Evolutionary conservation across 2,113 vertebrate species (phyloP).

Genomic region (Gopherus evgoodei): DNA sequence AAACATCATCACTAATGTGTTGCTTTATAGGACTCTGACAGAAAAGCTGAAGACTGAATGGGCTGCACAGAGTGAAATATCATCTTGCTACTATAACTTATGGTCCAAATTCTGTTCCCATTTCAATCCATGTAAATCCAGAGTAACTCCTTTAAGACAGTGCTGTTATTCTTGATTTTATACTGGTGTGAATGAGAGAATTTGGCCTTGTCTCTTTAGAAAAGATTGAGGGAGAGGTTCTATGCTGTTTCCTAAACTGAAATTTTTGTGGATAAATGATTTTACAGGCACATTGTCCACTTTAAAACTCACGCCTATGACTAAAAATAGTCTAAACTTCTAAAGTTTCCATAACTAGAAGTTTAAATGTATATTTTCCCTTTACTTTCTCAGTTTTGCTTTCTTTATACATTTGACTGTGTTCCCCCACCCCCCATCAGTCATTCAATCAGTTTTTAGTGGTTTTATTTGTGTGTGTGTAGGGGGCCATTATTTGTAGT

Average conservation of each 20-base stretch:
- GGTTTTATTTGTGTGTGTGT: accelerated
- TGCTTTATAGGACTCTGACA: neutral
- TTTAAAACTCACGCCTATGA: neutral
- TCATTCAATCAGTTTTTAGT: constrained; percentile 12
- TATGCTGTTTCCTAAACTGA: neutral
- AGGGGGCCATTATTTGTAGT: neutral
- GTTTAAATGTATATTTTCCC: neutral
- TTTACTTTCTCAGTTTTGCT: neutral
- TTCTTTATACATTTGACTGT: neutral
- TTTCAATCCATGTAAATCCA: neutral
- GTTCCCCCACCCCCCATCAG: neutral
- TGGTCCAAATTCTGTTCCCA: neutral
- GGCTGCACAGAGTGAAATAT: neutral
- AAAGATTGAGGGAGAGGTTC: neutral
- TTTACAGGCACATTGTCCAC: neutral
- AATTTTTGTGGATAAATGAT: neutral
- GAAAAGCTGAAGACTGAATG: neutral
- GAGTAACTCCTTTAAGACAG: neutral
- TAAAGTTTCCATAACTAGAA: neutral
- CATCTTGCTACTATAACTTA: accelerated
- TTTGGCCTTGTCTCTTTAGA: neutral
- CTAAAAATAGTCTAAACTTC: neutral
- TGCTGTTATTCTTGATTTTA: neutral
- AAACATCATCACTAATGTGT: neutral
- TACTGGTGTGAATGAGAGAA: neutral